Evolutionary conservation across 2,113 vertebrate species (phyloP), one percentile per base, ranked within the genome.

Genomic region (Bubalus kerabau): DNA sequence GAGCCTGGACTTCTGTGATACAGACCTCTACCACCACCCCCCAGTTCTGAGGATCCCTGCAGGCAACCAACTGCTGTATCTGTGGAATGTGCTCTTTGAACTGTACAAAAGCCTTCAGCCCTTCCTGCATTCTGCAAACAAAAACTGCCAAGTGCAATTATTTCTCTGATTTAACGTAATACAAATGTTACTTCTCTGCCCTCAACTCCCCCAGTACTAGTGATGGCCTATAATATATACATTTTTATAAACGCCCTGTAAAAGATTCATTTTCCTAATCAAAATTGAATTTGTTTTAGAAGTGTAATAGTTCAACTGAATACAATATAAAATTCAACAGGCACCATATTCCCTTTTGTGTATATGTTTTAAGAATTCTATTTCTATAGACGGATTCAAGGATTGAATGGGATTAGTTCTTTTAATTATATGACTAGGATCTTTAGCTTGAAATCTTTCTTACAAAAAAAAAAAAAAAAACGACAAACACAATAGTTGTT

Each of bases 61-160:
- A 99, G 99, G 99, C 99, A 99, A 99, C 98, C 97, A 85, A 99
- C 99, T 99, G 99, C 99, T 99, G 98, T 99, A 99, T 99, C 98
- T 99, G 96, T 99, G 99, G 99, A 99, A 99, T 99, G 99, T 99
- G 99, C 99, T 99, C 99, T 99, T 99, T 99, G 99, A 99, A 99
- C 99, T 99, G 99, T 99, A 99, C 99, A 99, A 99, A 99, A 99
- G 99, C 99, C 99, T 98, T 99, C 98, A 99, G 99, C 99, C 98
- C 99, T 99, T 98, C 97, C 98, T 98, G 99, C 98, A 98, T 98
- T 99, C 99, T 99, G 99, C 99, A 99, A 99, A 99, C 99, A 99
- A 99, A 99, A 99, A 99, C 99, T 99, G 99, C 99, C 99, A 99
- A 99, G 95, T 99, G 98, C 98, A 99, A 99, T 99, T 99, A 99